Conservation (phyloP, 2,888 invertebrate species). For the Diaphora mendica region DNA sequence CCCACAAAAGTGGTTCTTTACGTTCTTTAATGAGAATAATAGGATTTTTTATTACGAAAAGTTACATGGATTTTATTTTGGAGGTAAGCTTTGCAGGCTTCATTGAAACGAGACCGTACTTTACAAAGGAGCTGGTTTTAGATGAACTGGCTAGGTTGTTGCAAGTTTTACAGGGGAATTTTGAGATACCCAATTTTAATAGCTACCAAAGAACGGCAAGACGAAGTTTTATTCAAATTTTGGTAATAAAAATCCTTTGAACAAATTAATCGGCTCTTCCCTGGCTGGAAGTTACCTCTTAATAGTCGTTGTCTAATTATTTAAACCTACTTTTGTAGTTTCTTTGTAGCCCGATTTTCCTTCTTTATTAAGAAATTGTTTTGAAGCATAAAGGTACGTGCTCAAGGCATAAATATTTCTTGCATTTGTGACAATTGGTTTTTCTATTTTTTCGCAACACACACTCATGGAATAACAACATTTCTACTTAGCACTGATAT, state of each 20-base stretch:
- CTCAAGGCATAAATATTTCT: no score
- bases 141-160: not conserved
- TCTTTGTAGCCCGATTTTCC: not conserved
- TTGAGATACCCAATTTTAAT: conserved; percentile 7
- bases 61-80: conserved; percentile 28
- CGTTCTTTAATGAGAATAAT: conserved; percentile 42
- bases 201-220: not conserved
- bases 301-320: not conserved
- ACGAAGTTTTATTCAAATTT: conserved; percentile 18
- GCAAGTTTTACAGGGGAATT: conserved; percentile 9
- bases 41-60: conserved; percentile 45
- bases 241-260: conserved; percentile 13
- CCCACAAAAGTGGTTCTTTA: conserved; percentile 27
- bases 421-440: no score
- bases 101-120: conserved; percentile 29
- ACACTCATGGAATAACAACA: not conserved
- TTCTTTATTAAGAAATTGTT: not conserved
- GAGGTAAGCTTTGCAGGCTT: conserved; percentile 19
- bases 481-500: not conserved
- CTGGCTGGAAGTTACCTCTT: not conserved
- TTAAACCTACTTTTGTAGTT: not conserved
- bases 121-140: conserved; percentile 19
- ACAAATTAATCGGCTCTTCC: conserved; percentile 5
- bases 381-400: no score
- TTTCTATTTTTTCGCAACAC: no score